These are phyloP conservation scores for Acrobasis consociella DNA, from an alignment of 2,888 invertebrate genomes.

Conservation along the genomic window DNA sequence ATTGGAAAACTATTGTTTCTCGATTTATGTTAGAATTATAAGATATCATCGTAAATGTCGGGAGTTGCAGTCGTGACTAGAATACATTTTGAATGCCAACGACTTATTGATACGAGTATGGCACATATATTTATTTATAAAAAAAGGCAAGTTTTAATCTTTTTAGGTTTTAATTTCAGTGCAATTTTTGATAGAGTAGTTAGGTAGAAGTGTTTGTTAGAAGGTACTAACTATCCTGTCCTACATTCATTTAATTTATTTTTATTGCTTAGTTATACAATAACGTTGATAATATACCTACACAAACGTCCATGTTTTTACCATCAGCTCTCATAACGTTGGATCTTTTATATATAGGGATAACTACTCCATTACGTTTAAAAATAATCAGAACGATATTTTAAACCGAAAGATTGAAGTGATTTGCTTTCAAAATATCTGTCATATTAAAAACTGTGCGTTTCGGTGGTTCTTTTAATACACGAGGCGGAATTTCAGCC, in stretches of 20 bases:
- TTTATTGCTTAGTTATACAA: neutral
- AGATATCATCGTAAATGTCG: constrained; percentile 26
- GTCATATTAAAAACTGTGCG: too few species aligned
- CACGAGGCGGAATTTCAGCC: too few species aligned
- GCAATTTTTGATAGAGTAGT: too few species aligned
- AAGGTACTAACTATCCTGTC: too few species aligned
- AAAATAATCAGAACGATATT: neutral
- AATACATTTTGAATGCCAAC: constrained; percentile 21
- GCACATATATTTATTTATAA: too few species aligned
- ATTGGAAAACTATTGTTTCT: constrained; percentile 36
- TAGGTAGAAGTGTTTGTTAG: too few species aligned
- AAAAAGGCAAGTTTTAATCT: too few species aligned
- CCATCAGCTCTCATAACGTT: neutral
- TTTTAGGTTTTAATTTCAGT: too few species aligned
- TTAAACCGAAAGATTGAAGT: neutral
- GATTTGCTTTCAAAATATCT: too few species aligned
- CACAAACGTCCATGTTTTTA: neutral
- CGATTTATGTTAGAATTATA: constrained; percentile 26
- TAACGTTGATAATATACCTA: neutral
- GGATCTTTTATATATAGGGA: neutral
- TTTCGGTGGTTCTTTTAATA: too few species aligned
- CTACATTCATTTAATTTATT: too few species aligned
- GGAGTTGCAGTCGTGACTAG: constrained; percentile 22
- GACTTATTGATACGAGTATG: constrained; percentile 1
- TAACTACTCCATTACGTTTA: too few species aligned